phyloP scores from a whole-genome alignment of 2,888 invertebrate genomes.

The Cheiracanthium punctorium region DNA sequence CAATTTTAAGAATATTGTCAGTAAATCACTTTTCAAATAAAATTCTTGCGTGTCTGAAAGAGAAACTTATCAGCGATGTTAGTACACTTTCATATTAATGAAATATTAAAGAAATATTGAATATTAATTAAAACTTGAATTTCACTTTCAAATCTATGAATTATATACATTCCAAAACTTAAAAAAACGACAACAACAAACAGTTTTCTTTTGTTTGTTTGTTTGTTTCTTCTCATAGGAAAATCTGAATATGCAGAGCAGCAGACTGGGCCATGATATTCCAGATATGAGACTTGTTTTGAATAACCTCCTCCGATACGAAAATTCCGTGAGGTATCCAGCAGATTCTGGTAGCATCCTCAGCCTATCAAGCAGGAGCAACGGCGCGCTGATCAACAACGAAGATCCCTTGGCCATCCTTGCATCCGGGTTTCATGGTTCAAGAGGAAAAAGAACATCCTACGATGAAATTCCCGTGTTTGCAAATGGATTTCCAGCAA shows the following conservation, averaged over 20 bases:
- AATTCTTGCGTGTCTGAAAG: too few species aligned
- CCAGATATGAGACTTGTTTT: constrained; percentile 50
- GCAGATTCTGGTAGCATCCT: constrained; percentile 5
- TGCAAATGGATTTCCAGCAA: constrained; percentile 58
- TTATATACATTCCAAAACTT: too few species aligned
- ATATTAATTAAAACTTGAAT: too few species aligned
- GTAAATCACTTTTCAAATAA: too few species aligned
- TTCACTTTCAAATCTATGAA: too few species aligned
- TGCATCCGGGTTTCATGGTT: constrained; percentile 51
- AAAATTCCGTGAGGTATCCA: constrained; percentile 11
- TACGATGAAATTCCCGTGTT: constrained; percentile 48
- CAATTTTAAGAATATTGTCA: too few species aligned
- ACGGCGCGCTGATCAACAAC: not conserved
- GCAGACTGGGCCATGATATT: not conserved
- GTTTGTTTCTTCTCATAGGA: not conserved
- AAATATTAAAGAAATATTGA: too few species aligned
- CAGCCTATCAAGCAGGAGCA: constrained; percentile 18
- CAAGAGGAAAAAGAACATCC: constrained; percentile 39
- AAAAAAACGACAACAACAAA: too few species aligned
- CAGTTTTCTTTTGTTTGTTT: too few species aligned
- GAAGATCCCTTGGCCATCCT: constrained; percentile 24
- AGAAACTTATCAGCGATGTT: too few species aligned
- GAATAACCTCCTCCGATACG: constrained; percentile 32
- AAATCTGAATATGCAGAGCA: not conserved
- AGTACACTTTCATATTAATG: too few species aligned